Evolutionary conservation across 2,888 invertebrate genomes (phyloP).

Genomic region (Pseudococcus viburni): DNA sequence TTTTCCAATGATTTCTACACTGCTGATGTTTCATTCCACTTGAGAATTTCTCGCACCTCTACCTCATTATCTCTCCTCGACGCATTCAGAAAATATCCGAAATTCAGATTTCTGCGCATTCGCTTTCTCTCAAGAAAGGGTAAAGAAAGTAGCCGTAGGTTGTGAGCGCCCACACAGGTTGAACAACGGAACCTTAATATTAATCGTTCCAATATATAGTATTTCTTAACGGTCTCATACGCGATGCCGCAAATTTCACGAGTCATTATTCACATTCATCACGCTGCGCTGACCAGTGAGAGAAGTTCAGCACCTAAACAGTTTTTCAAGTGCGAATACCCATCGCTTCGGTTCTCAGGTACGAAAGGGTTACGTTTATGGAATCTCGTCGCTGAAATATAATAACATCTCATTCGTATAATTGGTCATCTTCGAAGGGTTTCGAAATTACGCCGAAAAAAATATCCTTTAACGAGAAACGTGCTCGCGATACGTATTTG

Average conservation of each 20-base stretch:
- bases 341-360: background rate
- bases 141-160: background rate
- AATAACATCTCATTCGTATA: too few relatives aligned
- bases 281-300: background rate
- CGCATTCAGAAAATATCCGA: too few relatives aligned
- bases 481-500: too few relatives aligned
- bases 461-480: too few relatives aligned
- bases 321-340: background rate
- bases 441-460: too few relatives aligned
- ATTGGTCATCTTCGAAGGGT: too few relatives aligned
- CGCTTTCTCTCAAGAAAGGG: constrained; percentile 12
- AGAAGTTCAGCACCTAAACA: background rate
- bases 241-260: background rate
- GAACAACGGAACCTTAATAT: constrained; percentile 9
- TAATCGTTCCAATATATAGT: background rate
- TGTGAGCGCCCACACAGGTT: background rate
- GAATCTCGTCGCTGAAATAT: too few relatives aligned
- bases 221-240: background rate
- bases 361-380: background rate
- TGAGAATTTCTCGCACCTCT: too few relatives aligned
- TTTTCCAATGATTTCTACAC: too few relatives aligned
- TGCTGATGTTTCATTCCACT: too few relatives aligned
- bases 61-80: too few relatives aligned
- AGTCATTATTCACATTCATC: constrained; percentile 13
- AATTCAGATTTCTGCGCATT: background rate